A percentile compares a stretch with the other conserved stretches of the same genome.
Evolutionary conservation across 2,888 invertebrate genomes (phyloP).

Genomic region (Archaeoteleia sp.): DNA sequence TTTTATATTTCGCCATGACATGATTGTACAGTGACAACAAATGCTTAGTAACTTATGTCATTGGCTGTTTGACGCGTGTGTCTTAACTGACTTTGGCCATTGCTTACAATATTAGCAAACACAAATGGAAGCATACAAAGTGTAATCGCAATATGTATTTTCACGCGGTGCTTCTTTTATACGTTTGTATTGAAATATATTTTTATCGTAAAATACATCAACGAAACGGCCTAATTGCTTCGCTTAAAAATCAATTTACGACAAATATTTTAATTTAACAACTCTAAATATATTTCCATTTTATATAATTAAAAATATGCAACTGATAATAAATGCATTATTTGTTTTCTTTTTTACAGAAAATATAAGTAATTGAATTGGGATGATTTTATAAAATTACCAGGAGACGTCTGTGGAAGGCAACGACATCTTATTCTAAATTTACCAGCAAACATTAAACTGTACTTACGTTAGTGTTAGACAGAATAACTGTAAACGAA

Average conservation of each 20-base stretch:
- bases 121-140: slow-evolving; percentile 29
- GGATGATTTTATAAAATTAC: background rate
- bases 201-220: too few relatives aligned
- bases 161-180: slow-evolving; percentile 14
- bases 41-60: slow-evolving; percentile 11
- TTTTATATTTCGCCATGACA: too few relatives aligned
- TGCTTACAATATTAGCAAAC: background rate
- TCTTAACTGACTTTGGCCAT: slow-evolving; percentile 18
- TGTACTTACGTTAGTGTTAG: slow-evolving; percentile 14
- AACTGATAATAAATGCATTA: background rate
- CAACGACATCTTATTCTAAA: slow-evolving; percentile 14
- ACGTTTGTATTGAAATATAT: background rate
- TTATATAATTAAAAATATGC: too few relatives aligned
- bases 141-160: slow-evolving; percentile 20
- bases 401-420: too few relatives aligned
- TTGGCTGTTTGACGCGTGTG: slow-evolving; percentile 19
- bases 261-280: too few relatives aligned
- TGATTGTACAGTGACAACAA: background rate
- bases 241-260: too few relatives aligned
- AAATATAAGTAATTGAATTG: background rate
- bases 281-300: too few relatives aligned
- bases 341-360: background rate
- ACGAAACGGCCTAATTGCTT: too few relatives aligned
- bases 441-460: slow-evolving; percentile 14
- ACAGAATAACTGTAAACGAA: slow-evolving; percentile 23